A percentile compares a stretch with the other conserved stretches of the same genome.
Evolutionary conservation across 2,888 invertebrate genomes (phyloP).

Genomic region (Habroteleia sp.): DNA sequence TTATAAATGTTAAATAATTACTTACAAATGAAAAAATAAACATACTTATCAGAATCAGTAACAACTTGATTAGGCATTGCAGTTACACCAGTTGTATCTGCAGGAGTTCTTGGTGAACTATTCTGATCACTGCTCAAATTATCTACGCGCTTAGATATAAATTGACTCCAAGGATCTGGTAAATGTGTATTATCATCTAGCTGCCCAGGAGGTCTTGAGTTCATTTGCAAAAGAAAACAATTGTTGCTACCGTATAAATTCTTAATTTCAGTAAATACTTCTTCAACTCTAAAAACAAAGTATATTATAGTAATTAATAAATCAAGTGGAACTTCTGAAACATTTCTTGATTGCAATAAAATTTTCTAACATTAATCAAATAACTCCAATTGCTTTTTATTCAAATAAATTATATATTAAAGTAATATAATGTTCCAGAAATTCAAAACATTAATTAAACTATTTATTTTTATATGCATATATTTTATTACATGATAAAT

Average conservation of each 20-base stretch:
- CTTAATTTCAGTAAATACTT: constrained; percentile 91
- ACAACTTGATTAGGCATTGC: constrained; percentile 79
- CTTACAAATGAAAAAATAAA: too few relatives aligned
- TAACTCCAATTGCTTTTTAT: too few relatives aligned
- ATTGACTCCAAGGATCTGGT: constrained; percentile 93
- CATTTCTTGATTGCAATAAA: too few relatives aligned
- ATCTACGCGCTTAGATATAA: constrained; percentile 84
- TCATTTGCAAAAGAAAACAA: constrained; percentile 94
- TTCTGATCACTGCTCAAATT: constrained; percentile 81
- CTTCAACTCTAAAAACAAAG: constrained; percentile 87
- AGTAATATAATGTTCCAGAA: too few relatives aligned
- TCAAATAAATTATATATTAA: too few relatives aligned
- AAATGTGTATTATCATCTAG: constrained; percentile 82
- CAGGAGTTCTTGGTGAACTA: constrained; percentile 84
- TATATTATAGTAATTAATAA: too few relatives aligned
- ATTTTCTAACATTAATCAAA: too few relatives aligned
- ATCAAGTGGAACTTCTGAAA: too few relatives aligned
- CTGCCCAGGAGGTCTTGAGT: constrained; percentile 87
- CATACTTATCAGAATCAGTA: constrained; percentile 76
- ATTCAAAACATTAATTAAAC: too few relatives aligned
- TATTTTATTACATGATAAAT: too few relatives aligned
- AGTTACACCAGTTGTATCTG: constrained; percentile 82
- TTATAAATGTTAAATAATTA: too few relatives aligned
- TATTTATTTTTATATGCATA: too few relatives aligned
- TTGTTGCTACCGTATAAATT: constrained; percentile 92